Evolutionary conservation across 2,888 invertebrate genomes (phyloP).

Genomic region (Branchellion lobata): DNA sequence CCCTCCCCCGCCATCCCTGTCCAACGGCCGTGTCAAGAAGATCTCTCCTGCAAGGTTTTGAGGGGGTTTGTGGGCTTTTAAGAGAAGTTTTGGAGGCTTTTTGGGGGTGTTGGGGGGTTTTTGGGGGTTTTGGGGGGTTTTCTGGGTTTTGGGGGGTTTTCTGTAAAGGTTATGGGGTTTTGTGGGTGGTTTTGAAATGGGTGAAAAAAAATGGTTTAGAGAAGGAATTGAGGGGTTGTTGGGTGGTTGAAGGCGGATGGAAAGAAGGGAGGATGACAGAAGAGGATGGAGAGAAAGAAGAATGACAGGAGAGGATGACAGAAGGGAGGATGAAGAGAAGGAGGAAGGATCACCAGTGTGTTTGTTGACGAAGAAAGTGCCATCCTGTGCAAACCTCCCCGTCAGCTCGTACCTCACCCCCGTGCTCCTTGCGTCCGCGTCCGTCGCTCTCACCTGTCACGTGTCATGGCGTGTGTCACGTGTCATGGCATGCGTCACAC

Average conservation of each 20-base stretch:
- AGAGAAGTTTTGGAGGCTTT: too few species aligned
- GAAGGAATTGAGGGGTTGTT: too few species aligned
- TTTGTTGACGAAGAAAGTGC: constrained; percentile 61
- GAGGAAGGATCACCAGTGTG: constrained; percentile 69
- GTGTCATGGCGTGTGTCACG: background rate
- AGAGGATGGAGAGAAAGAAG: background rate
- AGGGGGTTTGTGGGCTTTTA: background rate
- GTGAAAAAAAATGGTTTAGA: too few species aligned
- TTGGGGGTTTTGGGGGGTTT: too few species aligned
- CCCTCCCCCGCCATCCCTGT: constrained; percentile 61
- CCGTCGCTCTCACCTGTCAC: constrained; percentile 84
- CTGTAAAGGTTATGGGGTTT: too few species aligned
- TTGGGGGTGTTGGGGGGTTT: too few species aligned
- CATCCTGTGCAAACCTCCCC: constrained; percentile 52
- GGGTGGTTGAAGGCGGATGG: too few species aligned
- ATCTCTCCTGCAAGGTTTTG: constrained; percentile 73
- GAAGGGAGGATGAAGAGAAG: background rate
- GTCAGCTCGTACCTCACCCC: constrained; percentile 77
- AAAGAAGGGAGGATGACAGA: too few species aligned
- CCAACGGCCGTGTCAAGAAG: constrained; percentile 92
- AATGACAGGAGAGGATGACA: background rate
- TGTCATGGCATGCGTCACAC: background rate
- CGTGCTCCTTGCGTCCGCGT: constrained; percentile 90
- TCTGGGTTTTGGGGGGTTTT: too few species aligned
- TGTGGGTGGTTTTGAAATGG: too few species aligned